Evolutionary conservation across 2,113 vertebrate genomes (phyloP).

Genomic region (Cyprinodon tularosa): DNA sequence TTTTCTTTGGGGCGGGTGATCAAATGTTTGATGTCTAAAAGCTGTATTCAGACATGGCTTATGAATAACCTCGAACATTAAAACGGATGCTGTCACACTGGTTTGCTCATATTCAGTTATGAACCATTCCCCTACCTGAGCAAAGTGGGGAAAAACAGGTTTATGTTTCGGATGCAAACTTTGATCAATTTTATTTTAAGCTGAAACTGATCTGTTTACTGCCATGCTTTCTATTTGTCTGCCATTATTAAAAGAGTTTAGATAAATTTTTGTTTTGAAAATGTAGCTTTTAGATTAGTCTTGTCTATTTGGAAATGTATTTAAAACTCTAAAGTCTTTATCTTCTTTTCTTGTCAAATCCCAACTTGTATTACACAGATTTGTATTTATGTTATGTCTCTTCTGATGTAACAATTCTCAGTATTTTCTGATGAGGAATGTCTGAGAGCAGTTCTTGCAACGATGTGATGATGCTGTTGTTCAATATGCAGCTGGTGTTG

Average conservation of each 20-base stretch:
- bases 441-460: conserved; percentile 59
- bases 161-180: conserved; percentile 38
- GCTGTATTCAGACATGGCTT: not conserved
- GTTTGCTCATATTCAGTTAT: conserved; percentile 10
- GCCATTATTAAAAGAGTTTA: conserved; percentile 38
- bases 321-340: conserved; percentile 71
- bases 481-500: conserved; percentile 61
- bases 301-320: conserved; percentile 70
- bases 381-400: conserved; percentile 68
- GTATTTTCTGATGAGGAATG: conserved; percentile 75
- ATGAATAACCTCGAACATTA: conserved; percentile 21
- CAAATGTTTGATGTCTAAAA: conserved; percentile 19
- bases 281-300: conserved; percentile 69
- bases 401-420: conserved; percentile 72
- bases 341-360: conserved; percentile 63
- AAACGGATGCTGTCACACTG: conserved; percentile 16
- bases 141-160: conserved; percentile 25
- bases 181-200: conserved; percentile 50
- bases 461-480: conserved; percentile 58
- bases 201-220: conserved; percentile 65
- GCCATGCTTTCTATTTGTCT: conserved; percentile 56
- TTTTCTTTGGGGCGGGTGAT: conserved; percentile 5
- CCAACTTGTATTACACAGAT: conserved; percentile 68
- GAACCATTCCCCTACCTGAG: not conserved
- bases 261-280: conserved; percentile 44